Evolutionary conservation across 2,113 vertebrate species (phyloP).

Genomic region (Peromyscus leucopus): DNA sequence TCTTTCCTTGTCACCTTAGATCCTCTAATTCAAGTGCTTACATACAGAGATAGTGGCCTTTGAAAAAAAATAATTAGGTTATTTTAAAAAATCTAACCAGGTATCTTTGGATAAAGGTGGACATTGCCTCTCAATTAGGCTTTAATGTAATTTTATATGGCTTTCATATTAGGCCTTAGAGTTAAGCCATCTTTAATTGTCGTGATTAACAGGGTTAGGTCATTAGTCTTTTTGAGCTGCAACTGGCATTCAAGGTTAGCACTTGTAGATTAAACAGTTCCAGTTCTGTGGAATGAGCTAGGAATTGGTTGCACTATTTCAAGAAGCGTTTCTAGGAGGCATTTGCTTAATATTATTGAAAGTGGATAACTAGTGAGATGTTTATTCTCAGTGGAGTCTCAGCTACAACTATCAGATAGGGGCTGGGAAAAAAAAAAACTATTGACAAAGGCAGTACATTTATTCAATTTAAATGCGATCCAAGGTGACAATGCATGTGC

Average conservation of each 20-base stretch:
- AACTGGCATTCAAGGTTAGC: not conserved
- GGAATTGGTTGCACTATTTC: not conserved
- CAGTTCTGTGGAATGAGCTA: not conserved
- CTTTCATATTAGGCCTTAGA: constrained; percentile 38
- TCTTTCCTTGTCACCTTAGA: not conserved
- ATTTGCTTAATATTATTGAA: constrained; percentile 53
- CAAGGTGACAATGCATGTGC: constrained; percentile 28
- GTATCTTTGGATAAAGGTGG: not conserved
- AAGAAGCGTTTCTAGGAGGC: not conserved
- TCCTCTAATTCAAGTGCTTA: not conserved
- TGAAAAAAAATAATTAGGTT: not conserved
- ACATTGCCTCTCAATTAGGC: constrained; percentile 5
- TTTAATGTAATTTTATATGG: constrained; percentile 24
- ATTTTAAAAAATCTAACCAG: not conserved
- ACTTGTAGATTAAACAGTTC: not conserved
- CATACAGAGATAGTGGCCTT: not conserved
- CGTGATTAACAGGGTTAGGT: not conserved
- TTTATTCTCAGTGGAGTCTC: constrained; percentile 57
- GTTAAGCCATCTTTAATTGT: constrained; percentile 39
- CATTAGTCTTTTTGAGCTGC: constrained; percentile 30
- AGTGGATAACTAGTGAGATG: constrained; percentile 31
- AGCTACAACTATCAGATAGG: not conserved
- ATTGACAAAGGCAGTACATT: constrained; percentile 25
- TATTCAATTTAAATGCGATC: constrained; percentile 59
- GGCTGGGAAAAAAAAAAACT: constrained; percentile 32